phyloP scores from a whole-genome alignment of 2,888 invertebrate genomes.

The Pherbina coryleti region DNA sequence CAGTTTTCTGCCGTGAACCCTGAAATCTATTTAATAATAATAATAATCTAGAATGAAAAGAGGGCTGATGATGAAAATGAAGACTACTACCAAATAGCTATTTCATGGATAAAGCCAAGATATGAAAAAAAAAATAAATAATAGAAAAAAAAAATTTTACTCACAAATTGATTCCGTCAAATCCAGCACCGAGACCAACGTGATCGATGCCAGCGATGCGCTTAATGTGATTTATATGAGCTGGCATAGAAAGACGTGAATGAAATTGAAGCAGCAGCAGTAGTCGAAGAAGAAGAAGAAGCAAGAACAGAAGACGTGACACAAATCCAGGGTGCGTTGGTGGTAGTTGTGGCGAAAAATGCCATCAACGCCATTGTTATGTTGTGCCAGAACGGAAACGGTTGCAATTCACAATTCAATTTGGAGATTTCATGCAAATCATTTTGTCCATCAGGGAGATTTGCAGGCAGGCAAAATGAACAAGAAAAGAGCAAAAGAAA shows the following conservation, averaged over 20 bases:
- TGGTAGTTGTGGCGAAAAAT: background rate
- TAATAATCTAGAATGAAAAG: background rate
- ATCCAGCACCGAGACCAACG: slow-evolving; percentile 89
- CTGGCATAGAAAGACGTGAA: slow-evolving; percentile 69
- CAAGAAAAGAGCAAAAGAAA: slow-evolving; percentile 36
- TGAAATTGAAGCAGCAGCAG: slow-evolving; percentile 27
- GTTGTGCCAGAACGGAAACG: background rate
- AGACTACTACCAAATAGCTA: background rate
- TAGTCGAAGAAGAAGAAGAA: background rate
- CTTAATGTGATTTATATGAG: slow-evolving; percentile 91
- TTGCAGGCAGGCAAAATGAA: slow-evolving; percentile 3
- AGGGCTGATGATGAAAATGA: background rate
- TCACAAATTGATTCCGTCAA: slow-evolving; percentile 92
- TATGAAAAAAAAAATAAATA: background rate
- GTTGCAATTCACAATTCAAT: slow-evolving; percentile 24
- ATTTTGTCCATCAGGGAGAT: background rate
- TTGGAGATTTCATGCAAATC: slow-evolving; percentile 24
- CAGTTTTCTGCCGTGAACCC: too few species aligned
- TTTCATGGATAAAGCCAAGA: background rate
- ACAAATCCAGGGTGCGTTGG: background rate
- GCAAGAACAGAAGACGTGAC: background rate
- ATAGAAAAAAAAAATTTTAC: slow-evolving; percentile 70
- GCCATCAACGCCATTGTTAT: background rate
- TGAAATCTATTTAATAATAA: slow-evolving; percentile 15
- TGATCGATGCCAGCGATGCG: slow-evolving; percentile 88